phyloP scores from a whole-genome alignment of 1,140 invertebrate species.

The Bombus terrestris region DNA sequence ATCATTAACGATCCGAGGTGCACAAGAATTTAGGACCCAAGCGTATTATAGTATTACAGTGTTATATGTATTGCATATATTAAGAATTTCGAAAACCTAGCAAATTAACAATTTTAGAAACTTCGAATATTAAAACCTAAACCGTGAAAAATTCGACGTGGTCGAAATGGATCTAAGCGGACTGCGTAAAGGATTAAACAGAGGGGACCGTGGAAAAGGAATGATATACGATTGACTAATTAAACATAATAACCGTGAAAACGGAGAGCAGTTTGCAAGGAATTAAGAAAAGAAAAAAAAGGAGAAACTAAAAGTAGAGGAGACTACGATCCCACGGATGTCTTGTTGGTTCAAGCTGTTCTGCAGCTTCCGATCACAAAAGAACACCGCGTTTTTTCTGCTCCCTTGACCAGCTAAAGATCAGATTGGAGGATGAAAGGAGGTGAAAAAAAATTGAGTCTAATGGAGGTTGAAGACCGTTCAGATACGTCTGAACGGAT shows the following conservation, averaged over 20 bases:
- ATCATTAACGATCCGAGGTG: too few relatives aligned
- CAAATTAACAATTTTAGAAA: neutral
- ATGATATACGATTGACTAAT: slow-evolving; percentile 12
- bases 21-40: too few relatives aligned
- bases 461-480: slow-evolving; percentile 16
- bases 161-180: too few relatives aligned
- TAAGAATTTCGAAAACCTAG: neutral
- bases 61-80: too few relatives aligned
- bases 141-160: neutral
- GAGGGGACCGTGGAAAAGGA: too few relatives aligned
- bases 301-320: neutral
- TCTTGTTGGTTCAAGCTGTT: too few relatives aligned
- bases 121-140: neutral
- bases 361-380: neutral
- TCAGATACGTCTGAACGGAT: neutral
- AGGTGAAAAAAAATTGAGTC: neutral
- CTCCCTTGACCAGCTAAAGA: neutral
- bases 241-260: slow-evolving; percentile 16
- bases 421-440: too few relatives aligned
- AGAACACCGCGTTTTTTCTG: neutral
- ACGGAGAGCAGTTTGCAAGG: neutral
- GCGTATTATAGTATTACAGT: too few relatives aligned
- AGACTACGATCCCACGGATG: too few relatives aligned
- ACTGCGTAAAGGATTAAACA: neutral
- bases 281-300: neutral